Percentiles rank a stretch among this genome's conserved stretches.
These are phyloP conservation scores for Microtus richardsoni DNA, from an alignment of 2,113 vertebrate genomes.

Conservation along the genomic window DNA sequence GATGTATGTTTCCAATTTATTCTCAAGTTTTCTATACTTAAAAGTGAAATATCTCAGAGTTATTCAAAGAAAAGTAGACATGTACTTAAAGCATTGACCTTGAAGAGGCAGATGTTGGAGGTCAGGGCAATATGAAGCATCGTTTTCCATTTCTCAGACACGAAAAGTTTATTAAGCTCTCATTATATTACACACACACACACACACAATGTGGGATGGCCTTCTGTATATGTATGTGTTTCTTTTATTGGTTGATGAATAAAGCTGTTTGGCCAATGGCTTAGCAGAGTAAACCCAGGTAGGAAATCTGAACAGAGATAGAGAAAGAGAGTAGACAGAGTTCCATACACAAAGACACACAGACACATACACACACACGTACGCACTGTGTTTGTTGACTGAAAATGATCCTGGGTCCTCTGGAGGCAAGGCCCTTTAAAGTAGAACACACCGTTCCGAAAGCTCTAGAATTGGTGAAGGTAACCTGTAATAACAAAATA, in stretches of 20 bases:
- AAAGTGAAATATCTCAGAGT: conserved; percentile 21
- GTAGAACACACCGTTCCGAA: not conserved
- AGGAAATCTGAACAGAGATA: too few relatives aligned
- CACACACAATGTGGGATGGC: too few relatives aligned
- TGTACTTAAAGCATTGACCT: not conserved
- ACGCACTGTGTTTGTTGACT: not conserved
- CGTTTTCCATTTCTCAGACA: not conserved
- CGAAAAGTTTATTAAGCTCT: not conserved
- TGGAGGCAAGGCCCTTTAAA: not conserved
- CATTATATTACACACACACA: not conserved
- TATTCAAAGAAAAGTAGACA: not conserved
- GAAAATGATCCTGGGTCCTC: not conserved
- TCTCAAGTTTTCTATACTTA: not conserved
- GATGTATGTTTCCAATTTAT: not conserved
- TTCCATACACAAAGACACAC: too few relatives aligned
- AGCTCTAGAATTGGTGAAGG: not conserved
- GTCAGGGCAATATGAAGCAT: not conserved
- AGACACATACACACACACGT: not conserved
- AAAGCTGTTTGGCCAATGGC: too few relatives aligned
- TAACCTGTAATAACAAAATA: not conserved
- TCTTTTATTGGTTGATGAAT: too few relatives aligned
- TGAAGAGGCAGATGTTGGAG: conserved; percentile 14
- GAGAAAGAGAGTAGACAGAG: too few relatives aligned
- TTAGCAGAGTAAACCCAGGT: too few relatives aligned
- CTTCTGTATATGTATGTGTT: too few relatives aligned